Evolutionary conservation across 2,113 vertebrate species (phyloP), one percentile per base, ranked within the genome.

Genomic region (Poeciliopsis turrubarensis): DNA sequence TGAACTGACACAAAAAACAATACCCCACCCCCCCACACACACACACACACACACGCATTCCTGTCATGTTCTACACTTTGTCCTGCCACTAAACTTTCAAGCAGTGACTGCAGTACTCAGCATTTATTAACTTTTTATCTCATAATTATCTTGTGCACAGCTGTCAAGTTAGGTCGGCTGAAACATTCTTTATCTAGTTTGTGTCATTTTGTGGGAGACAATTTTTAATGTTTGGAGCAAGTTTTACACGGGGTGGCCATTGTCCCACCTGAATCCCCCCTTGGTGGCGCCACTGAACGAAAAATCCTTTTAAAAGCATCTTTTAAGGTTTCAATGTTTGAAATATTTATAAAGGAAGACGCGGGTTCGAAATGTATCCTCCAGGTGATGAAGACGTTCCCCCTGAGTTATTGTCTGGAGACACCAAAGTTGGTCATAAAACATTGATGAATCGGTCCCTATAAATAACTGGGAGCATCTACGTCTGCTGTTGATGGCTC

Each of bases 401-500:
- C 17, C 14, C 30, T 65, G 30, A 34, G 30, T 34, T 34, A 11
- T 25, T 30, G 64, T 5, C 27, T 61, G 15, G 32, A 54, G 65
- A 47, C 72, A 54, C 51, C 77, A 70, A 87, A 88, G 79, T 90
- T 86, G 3, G 25, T 68, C 62, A 72, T 91, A 6, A 83, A 91
- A 77, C 67, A 84, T 87, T 62, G 47, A 91, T 81, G 86, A 65
- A 79, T 82, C 68, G 73, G 51, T 61, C 79, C 73, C 88, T 88
- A 91, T 88, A 90, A 89, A 91, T 91, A 89, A 86, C 82, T 82
- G 74, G 85, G 82, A 78, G 77, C 87, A 72, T 82, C 81, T 80
- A 77, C 81, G 86, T 85, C 87, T 76, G 81, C 82, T 65, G 70
- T 30, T 68, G 80, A 69, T 86, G 88, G 87, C 92, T 91, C 94